Conservation (phyloP, 2,888 invertebrate species). For the Ectemnius lituratus region DNA sequence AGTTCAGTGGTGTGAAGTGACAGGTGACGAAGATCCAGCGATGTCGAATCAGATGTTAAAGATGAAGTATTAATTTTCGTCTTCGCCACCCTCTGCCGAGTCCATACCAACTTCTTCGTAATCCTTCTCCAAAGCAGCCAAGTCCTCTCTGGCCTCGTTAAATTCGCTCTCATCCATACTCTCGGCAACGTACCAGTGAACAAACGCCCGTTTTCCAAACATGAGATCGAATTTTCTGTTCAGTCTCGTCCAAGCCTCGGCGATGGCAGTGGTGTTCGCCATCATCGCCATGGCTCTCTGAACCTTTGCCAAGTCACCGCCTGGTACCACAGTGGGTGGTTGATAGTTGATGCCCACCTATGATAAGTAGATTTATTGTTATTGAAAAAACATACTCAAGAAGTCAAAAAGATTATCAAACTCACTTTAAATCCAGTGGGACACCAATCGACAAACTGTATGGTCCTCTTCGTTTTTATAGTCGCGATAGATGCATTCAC, state of each 20-base stretch:
- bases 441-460: slow-evolving; percentile 83
- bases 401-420: slow-evolving; percentile 3
- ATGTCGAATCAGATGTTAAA: not conserved
- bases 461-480: slow-evolving; percentile 81
- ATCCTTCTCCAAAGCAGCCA: slow-evolving; percentile 90
- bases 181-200: slow-evolving; percentile 80
- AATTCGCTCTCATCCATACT: slow-evolving; percentile 71
- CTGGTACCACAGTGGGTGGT: slow-evolving; percentile 73
- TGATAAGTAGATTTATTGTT: not conserved
- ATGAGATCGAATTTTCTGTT: slow-evolving; percentile 83
- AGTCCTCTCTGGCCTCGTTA: slow-evolving; percentile 78
- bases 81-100: slow-evolving; percentile 89
- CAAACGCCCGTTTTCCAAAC: slow-evolving; percentile 83
- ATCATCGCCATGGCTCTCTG: slow-evolving; percentile 81
- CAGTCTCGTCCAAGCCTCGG: slow-evolving; percentile 82
- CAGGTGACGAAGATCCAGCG: too few relatives aligned
- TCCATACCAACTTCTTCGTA: slow-evolving; percentile 94
- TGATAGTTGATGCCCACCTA: slow-evolving; percentile 77
- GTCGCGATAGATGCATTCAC: slow-evolving; percentile 81
- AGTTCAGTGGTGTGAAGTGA: too few relatives aligned
- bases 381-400: not conserved
- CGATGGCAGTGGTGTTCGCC: slow-evolving; percentile 79
- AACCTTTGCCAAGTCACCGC: slow-evolving; percentile 80
- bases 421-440: slow-evolving; percentile 81
- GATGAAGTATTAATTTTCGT: slow-evolving; percentile 77